phyloP scores from a whole-genome alignment of 2,888 invertebrate genomes.

The Apamea epomidion region DNA sequence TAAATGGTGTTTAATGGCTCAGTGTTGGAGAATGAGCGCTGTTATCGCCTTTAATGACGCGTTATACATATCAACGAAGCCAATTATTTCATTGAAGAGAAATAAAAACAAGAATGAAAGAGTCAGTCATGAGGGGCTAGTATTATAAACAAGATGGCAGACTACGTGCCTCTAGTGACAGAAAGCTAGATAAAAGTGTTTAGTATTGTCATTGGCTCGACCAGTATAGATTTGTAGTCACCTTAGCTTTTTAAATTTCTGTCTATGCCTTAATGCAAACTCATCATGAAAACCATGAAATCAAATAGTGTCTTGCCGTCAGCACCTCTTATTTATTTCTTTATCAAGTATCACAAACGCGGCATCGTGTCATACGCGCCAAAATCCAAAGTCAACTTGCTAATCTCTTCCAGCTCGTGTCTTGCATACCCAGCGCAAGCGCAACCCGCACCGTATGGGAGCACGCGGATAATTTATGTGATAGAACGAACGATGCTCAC shows the following conservation, averaged over 20 bases:
- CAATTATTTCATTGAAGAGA: constrained; percentile 29
- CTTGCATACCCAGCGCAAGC: constrained; percentile 45
- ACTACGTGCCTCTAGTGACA: constrained; percentile 8
- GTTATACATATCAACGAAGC: constrained; percentile 22
- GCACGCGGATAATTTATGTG: constrained; percentile 79
- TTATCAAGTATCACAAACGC: background rate
- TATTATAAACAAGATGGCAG: constrained; percentile 4
- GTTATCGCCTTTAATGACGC: constrained; percentile 38
- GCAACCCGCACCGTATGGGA: constrained; percentile 74
- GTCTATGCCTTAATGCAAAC: background rate
- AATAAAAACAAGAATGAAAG: constrained; percentile 44
- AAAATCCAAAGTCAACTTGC: constrained; percentile 5
- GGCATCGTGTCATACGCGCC: background rate
- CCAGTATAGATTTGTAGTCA: background rate
- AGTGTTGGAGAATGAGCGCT: constrained; percentile 24
- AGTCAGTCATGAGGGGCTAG: background rate
- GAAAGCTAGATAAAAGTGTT: background rate
- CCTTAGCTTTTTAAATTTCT: background rate
- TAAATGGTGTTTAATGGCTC: constrained; percentile 41
- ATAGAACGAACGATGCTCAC: constrained; percentile 73
- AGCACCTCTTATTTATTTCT: background rate
- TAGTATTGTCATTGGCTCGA: background rate
- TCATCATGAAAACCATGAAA: background rate
- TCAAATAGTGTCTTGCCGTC: background rate
- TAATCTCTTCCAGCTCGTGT: constrained; percentile 51